phyloP scores from a whole-genome alignment of 2,797 vertebrate species.

The Sebastes melanostomus region DNA sequence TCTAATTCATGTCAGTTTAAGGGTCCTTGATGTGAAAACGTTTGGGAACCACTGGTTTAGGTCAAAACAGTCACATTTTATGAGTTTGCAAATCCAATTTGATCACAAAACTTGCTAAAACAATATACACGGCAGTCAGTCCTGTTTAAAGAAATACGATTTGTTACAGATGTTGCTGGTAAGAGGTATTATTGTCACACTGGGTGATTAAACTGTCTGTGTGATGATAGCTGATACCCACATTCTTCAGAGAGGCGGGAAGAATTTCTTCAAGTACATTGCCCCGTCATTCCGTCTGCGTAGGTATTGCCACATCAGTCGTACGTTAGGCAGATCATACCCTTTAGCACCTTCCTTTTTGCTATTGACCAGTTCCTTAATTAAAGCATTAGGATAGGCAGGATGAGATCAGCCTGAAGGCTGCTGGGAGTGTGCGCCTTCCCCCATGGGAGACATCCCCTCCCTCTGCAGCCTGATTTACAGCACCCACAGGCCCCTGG shows the following conservation, averaged over 20 bases:
- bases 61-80: not conserved
- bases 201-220: slow-evolving; percentile 17
- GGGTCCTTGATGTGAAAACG: too few species aligned
- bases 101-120: not conserved
- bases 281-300: slow-evolving; percentile 33
- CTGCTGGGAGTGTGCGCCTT: slow-evolving; percentile 74
- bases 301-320: slow-evolving; percentile 46
- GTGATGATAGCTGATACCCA: not conserved
- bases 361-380: slow-evolving; percentile 79
- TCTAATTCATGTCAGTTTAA: too few species aligned
- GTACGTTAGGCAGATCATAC: slow-evolving; percentile 48
- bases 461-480: slow-evolving; percentile 83
- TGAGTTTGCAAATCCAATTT: not conserved
- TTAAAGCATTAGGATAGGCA: slow-evolving; percentile 76
- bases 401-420: slow-evolving; percentile 79
- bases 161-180: slow-evolving; percentile 5
- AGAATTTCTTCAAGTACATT: slow-evolving; percentile 27
- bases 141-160: not conserved
- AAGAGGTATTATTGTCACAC: slow-evolving; percentile 1
- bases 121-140: not conserved
- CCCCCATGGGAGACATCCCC: slow-evolving; percentile 78
- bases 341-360: slow-evolving; percentile 68
- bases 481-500: slow-evolving; percentile 79
- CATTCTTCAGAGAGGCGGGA: slow-evolving; percentile 17
- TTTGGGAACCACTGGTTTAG: too few species aligned